Conservation (phyloP, 2,113 vertebrate genomes). For the Cephalopholis sonnerati region DNA sequence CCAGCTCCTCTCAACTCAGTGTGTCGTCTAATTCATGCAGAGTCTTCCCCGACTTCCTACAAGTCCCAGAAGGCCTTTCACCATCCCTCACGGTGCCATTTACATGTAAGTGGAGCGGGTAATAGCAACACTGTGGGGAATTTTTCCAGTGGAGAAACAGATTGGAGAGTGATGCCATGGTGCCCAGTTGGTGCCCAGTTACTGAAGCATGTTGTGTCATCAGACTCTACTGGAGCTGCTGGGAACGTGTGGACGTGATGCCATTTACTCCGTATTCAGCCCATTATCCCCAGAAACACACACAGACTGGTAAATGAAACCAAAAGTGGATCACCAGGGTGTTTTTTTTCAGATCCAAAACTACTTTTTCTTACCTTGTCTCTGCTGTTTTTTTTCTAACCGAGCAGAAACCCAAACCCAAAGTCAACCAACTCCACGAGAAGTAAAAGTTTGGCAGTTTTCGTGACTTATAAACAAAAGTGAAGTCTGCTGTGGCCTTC, state of each 20-base stretch:
- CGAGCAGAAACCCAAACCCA: not conserved
- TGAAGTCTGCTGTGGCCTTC: not conserved
- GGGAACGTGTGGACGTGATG: no score
- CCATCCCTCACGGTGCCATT: not conserved
- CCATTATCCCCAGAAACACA: not conserved
- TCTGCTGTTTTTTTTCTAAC: no score
- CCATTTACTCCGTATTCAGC: not conserved
- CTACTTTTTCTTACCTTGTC: not conserved
- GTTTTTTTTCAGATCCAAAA: not conserved
- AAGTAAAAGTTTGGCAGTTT: not conserved
- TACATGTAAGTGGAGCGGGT: not conserved
- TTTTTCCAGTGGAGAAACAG: constrained; percentile 11
- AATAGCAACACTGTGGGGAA: fast-evolving
- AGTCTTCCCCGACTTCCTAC: not conserved
- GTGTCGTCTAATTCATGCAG: not conserved
- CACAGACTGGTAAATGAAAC: not conserved
- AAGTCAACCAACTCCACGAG: not conserved
- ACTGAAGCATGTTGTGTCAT: not conserved
- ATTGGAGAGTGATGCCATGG: not conserved
- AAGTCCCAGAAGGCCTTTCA: constrained; percentile 28
- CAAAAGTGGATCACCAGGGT: no score
- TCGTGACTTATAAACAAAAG: not conserved
- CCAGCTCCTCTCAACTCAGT: no score
- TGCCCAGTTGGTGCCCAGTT: constrained; percentile 7
- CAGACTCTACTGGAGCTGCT: not conserved